phyloP scores from a whole-genome alignment of 2,888 invertebrate species.

The Herminia tarsipennalis region DNA sequence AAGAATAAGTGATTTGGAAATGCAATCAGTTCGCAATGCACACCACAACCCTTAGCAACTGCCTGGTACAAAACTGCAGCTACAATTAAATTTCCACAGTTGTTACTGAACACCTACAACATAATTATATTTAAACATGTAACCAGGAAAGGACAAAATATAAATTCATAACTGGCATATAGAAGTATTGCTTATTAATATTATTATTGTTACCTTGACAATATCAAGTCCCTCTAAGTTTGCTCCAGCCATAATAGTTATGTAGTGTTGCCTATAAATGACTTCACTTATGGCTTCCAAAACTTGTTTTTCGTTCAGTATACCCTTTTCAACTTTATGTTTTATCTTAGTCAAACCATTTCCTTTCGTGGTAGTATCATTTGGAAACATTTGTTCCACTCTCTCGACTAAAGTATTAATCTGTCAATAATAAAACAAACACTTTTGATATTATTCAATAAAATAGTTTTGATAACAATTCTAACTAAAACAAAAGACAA shows the following conservation, averaged over 20 bases:
- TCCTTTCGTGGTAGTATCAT: background rate
- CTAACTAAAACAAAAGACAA: too few species aligned
- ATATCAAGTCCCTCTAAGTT: slow-evolving; percentile 59
- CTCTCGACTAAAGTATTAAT: slow-evolving; percentile 7
- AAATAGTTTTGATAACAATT: background rate
- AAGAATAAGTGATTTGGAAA: slow-evolving; percentile 70
- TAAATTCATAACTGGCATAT: background rate
- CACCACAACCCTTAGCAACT: slow-evolving; percentile 62
- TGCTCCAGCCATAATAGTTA: slow-evolving; percentile 45
- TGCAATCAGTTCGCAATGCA: slow-evolving; percentile 59
- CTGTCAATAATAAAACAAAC: slow-evolving; percentile 3
- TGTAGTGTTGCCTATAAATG: slow-evolving; percentile 50
- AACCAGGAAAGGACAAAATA: background rate
- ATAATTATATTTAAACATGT: background rate
- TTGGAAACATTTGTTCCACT: slow-evolving; percentile 13
- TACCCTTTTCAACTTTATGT: slow-evolving; percentile 25
- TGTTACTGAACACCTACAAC: slow-evolving; percentile 56
- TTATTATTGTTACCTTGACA: slow-evolving; percentile 48
- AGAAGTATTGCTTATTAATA: background rate
- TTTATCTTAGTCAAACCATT: slow-evolving; percentile 20
- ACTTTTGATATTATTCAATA: background rate
- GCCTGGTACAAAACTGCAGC: slow-evolving; percentile 63
- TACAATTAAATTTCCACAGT: slow-evolving; percentile 53
- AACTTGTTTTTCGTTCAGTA: slow-evolving; percentile 44
- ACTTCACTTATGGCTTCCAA: slow-evolving; percentile 57